Evolutionary conservation across 1,140 invertebrate species (phyloP).

Genomic region (Diachasmimorpha longicaudata): DNA sequence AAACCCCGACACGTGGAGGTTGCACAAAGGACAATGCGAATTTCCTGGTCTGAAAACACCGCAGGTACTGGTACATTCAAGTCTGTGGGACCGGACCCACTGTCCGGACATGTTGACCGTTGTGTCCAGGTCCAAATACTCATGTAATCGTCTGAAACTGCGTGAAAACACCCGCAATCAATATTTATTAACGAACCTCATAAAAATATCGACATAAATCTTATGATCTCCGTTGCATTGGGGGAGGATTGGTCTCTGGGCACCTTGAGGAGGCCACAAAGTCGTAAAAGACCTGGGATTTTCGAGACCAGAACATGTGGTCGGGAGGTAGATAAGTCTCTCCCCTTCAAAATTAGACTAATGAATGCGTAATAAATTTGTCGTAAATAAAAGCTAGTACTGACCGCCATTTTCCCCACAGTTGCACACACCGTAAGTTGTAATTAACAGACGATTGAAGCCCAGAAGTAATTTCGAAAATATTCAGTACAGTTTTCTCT

Average conservation of each 20-base stretch:
- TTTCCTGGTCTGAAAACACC: slow-evolving; percentile 31
- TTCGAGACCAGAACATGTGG: background rate
- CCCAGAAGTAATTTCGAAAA: too few relatives aligned
- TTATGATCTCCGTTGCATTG: background rate
- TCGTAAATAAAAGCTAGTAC: too few relatives aligned
- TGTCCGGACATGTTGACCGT: background rate
- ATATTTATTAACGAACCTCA: too few relatives aligned
- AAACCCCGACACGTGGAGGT: slow-evolving; percentile 41
- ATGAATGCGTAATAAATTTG: too few relatives aligned
- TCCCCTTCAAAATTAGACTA: too few relatives aligned
- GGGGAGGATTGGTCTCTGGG: background rate
- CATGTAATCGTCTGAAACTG: background rate
- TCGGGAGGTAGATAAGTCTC: background rate
- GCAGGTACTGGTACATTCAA: slow-evolving; percentile 11
- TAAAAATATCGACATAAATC: background rate
- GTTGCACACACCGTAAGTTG: too few relatives aligned
- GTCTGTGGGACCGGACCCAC: background rate
- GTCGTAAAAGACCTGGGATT: background rate
- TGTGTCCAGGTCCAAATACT: background rate
- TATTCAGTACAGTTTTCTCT: background rate
- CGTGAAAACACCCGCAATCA: background rate
- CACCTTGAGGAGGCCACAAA: background rate
- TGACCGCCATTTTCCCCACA: too few relatives aligned
- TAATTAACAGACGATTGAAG: too few relatives aligned
- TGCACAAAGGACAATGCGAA: slow-evolving; percentile 41